Evolutionary conservation across 2,797 vertebrate genomes (phyloP).

Genomic region (Nannoperca australis): DNA sequence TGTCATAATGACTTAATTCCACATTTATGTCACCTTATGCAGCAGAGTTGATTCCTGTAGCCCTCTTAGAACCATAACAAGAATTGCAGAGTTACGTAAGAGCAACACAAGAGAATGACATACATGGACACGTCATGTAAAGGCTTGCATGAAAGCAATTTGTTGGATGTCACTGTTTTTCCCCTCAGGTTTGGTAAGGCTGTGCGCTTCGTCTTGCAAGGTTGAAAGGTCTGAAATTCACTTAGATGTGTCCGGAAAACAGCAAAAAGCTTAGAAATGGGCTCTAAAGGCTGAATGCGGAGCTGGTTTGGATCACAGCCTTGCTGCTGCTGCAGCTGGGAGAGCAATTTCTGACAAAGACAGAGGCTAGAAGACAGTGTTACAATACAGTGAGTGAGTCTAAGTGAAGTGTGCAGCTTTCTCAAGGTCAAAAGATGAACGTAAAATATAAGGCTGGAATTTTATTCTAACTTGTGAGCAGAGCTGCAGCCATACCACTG

Average conservation of each 20-base stretch:
- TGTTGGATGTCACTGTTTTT: slow-evolving; percentile 15
- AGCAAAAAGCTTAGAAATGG: slow-evolving; percentile 21
- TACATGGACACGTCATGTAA: slow-evolving; percentile 26
- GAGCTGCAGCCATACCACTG: neutral
- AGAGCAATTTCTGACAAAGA: slow-evolving; percentile 50
- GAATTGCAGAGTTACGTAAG: slow-evolving; percentile 33
- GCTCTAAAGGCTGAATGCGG: slow-evolving; percentile 12
- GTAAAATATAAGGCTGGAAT: neutral
- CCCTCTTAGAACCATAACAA: neutral
- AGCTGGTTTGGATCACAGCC: slow-evolving; percentile 37
- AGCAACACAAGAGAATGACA: slow-evolving; percentile 36
- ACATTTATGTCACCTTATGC: slow-evolving; percentile 18
- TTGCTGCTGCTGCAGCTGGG: slow-evolving; percentile 34
- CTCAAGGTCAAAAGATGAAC: slow-evolving; percentile 29
- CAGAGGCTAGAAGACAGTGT: neutral
- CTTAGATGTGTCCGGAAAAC: slow-evolving; percentile 4
- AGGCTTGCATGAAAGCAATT: slow-evolving; percentile 25
- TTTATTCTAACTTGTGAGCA: neutral
- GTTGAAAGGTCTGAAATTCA: slow-evolving; percentile 19
- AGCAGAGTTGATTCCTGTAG: slow-evolving; percentile 6
- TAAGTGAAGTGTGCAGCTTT: slow-evolving; percentile 11
- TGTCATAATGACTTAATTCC: slow-evolving; percentile 1
- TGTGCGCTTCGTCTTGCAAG: neutral
- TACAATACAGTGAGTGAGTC: neutral
- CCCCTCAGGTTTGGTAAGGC: slow-evolving; percentile 16